Percentiles rank a stretch among this genome's conserved stretches.
These are phyloP conservation scores for Dicyrtomina minuta DNA, from an alignment of 2,888 invertebrate species.

Conservation along the genomic window DNA sequence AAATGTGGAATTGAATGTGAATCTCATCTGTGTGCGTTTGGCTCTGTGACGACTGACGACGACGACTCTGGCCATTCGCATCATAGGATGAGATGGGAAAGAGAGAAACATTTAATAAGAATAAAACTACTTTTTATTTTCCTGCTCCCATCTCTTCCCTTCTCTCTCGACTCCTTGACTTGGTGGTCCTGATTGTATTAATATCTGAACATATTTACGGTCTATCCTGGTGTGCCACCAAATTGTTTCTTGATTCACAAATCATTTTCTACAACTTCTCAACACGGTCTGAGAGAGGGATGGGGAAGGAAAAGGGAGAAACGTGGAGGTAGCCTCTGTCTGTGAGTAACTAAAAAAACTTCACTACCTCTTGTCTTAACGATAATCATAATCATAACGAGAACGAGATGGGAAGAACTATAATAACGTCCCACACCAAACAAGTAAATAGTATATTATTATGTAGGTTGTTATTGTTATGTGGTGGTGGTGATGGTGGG, in stretches of 20 bases:
- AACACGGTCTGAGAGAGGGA: background rate
- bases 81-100: no score
- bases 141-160: background rate
- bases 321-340: background rate
- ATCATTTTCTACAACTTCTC: slow-evolving; percentile 13
- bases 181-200: slow-evolving; percentile 21
- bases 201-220: slow-evolving; percentile 29
- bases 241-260: slow-evolving; percentile 32
- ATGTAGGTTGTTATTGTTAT: no score
- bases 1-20: no score
- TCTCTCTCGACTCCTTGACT: background rate
- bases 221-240: slow-evolving; percentile 26
- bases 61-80: no score
- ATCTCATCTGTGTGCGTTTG: no score
- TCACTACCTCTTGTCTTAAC: background rate
- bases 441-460: no score
- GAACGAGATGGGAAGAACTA: no score
- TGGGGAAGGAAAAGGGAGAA: background rate
- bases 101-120: no score
- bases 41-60: no score
- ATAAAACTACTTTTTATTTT: background rate
- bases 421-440: no score
- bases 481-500: no score
- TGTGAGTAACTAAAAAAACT: no score
- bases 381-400: background rate